phyloP scores from a whole-genome alignment of 2,113 vertebrate genomes.

The Chlamydotis undulata region DNA sequence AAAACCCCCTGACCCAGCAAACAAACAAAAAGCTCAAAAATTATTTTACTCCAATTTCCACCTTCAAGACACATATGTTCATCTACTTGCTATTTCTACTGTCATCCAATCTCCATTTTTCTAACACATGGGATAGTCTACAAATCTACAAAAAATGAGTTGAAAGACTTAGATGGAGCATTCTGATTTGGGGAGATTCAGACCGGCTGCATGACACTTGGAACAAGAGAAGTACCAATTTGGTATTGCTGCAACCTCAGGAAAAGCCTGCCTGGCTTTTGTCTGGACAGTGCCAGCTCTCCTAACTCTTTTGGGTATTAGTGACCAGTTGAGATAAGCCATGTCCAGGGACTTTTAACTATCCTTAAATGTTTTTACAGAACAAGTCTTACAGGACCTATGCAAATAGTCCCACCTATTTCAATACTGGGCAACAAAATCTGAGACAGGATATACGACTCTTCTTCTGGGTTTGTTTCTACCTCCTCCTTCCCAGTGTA shows the following conservation, averaged over 20 bases:
- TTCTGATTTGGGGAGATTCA: not conserved
- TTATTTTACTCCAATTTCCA: not conserved
- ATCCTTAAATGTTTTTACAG: not conserved
- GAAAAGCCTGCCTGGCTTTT: not conserved
- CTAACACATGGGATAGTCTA: not conserved
- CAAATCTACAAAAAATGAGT: not conserved
- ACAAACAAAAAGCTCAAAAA: not conserved
- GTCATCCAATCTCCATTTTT: not conserved
- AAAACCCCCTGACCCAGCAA: not conserved
- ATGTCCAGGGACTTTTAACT: not conserved
- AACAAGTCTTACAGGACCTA: not conserved
- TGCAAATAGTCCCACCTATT: not conserved
- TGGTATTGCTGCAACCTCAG: not conserved
- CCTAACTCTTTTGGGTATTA: not conserved
- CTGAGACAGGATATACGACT: not conserved
- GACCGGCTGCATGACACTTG: not conserved
- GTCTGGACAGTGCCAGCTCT: rapidly evolving
- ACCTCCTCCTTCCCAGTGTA: not conserved
- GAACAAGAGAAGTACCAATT: not conserved
- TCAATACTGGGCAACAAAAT: not conserved
- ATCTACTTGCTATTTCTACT: not conserved
- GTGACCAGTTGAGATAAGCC: not conserved
- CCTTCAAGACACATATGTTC: not conserved
- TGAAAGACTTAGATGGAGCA: not conserved
- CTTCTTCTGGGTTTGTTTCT: not conserved